Percentiles rank a stretch among this genome's conserved stretches.
Conservation (phyloP, 1,140 invertebrate species). For the Zaprionus nigranus region DNA sequence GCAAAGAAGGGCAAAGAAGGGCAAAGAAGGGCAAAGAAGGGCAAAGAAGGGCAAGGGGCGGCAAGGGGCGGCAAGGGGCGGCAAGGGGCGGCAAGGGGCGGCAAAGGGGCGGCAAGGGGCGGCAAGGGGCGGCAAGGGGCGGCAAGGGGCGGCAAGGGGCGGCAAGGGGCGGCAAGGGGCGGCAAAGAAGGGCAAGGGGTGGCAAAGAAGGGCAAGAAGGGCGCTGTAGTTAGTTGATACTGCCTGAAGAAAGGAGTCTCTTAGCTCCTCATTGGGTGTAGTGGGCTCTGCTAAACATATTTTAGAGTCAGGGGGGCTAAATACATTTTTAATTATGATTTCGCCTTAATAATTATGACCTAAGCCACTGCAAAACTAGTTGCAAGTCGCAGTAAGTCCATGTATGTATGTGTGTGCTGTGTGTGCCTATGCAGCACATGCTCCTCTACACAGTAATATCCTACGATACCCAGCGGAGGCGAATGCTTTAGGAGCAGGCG, state of each 20-base stretch:
- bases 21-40: no score
- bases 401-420: neutral
- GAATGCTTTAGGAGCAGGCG: constrained; percentile 65
- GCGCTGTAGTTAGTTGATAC: constrained; percentile 13
- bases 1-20: no score
- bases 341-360: constrained; percentile 76
- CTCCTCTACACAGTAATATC: constrained; percentile 34
- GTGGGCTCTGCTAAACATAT: constrained; percentile 49
- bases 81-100: no score
- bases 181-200: no score
- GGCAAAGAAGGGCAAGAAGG: no score
- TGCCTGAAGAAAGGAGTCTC: constrained; percentile 1
- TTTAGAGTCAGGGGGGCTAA: constrained; percentile 65
- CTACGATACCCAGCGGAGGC: constrained; percentile 72
- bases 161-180: no score
- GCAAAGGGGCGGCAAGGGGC: no score
- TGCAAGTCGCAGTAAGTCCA: constrained; percentile 12
- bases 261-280: constrained; percentile 3
- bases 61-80: no score
- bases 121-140: no score
- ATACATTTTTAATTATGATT: constrained; percentile 84
- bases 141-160: no score
- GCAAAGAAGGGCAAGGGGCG: no score
- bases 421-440: constrained; percentile 6
- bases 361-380: constrained; percentile 69